These are phyloP conservation scores for Dicerorhinus sumatrensis DNA, from an alignment of 2,113 vertebrate genomes.

Conservation along the genomic window DNA sequence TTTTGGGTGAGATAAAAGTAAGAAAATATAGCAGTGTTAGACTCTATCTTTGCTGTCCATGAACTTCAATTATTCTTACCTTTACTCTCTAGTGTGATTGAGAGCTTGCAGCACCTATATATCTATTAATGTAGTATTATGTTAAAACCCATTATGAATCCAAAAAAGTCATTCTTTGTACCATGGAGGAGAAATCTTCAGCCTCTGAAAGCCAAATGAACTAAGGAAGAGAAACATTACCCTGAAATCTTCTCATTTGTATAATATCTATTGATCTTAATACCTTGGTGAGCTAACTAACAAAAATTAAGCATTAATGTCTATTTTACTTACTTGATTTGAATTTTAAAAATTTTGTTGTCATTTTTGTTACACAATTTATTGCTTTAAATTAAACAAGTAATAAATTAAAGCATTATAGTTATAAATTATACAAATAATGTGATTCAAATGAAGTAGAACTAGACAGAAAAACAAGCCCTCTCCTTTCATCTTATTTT, in stretches of 20 bases:
- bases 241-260: neutral
- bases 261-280: neutral
- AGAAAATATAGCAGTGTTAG: neutral
- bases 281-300: neutral
- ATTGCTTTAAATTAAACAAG: neutral
- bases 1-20: neutral
- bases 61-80: neutral
- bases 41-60: neutral
- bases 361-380: neutral
- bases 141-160: neutral
- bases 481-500: neutral
- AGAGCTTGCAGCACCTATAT: neutral
- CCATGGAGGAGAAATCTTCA: neutral
- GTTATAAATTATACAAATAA: neutral
- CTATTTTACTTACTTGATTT: neutral
- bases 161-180: neutral
- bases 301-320: neutral
- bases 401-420: neutral
- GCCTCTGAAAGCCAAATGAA: neutral
- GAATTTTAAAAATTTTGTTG: neutral
- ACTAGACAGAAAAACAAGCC: neutral
- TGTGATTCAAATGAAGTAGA: neutral
- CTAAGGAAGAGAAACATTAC: neutral
- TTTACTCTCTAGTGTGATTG: neutral
- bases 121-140: neutral